Percentiles rank a stretch among this genome's conserved stretches.
Evolutionary conservation across 1,140 invertebrate species (phyloP).

Genomic region (Micrasema minimum): DNA sequence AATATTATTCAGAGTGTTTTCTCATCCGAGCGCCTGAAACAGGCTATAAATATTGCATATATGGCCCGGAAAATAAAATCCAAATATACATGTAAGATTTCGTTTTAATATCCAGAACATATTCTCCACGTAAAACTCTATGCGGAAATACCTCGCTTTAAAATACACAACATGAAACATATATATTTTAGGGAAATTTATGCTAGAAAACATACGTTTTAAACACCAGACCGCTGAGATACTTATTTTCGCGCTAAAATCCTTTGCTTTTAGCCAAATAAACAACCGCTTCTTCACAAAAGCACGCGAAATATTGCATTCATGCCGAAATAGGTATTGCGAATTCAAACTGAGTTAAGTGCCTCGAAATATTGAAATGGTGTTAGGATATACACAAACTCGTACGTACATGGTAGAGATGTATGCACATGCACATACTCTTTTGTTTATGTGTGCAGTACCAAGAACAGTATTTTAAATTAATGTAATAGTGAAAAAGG

Average conservation of each 20-base stretch:
- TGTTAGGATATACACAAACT: too few species aligned
- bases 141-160: constrained; percentile 12
- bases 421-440: too few species aligned
- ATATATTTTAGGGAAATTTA: constrained; percentile 31
- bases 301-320: too few species aligned
- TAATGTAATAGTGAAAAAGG: too few species aligned
- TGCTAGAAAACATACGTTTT: constrained; percentile 7
- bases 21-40: not conserved
- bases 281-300: too few species aligned
- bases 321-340: too few species aligned
- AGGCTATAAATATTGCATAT: not conserved
- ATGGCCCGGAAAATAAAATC: constrained; percentile 15
- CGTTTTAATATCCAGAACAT: constrained; percentile 10
- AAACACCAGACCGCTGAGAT: not conserved
- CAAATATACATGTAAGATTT: constrained; percentile 4
- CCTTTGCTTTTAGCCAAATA: constrained; percentile 12
- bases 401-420: too few species aligned
- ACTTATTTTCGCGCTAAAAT: constrained; percentile 8
- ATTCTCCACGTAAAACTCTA: not conserved
- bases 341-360: too few species aligned
- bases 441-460: too few species aligned
- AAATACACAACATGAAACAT: constrained; percentile 4
- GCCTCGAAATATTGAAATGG: too few species aligned
- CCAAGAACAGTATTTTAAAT: too few species aligned
- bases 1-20: not conserved